Evolutionary conservation across 92 coral and sea anemone genomes (phyloP).

Genomic region (Porites divaricata): DNA sequence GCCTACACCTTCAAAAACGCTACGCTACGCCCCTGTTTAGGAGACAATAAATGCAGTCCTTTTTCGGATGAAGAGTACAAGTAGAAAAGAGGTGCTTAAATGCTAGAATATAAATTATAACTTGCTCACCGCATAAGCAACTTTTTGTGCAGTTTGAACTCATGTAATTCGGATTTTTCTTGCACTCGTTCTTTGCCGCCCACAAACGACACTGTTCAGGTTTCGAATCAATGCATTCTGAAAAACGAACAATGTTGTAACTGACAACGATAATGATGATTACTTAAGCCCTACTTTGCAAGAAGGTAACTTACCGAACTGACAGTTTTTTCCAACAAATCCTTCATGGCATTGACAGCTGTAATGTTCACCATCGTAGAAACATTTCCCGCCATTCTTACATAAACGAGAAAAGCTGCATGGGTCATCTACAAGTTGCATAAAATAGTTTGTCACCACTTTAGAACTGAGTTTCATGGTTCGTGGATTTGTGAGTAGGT

Average conservation of each 20-base stretch:
- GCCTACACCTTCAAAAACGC: too few relatives aligned
- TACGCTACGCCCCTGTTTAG: too few relatives aligned
- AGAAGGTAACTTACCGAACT: neutral
- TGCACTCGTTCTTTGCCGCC: slow-evolving; percentile 41
- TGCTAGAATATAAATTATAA: too few relatives aligned
- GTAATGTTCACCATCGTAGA: neutral
- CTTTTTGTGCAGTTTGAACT: slow-evolving; percentile 28
- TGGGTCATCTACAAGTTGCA: neutral
- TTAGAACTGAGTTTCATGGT: too few relatives aligned
- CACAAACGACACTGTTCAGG: slow-evolving; percentile 36
- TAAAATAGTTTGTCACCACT: neutral
- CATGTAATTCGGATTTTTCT: slow-evolving; percentile 30
- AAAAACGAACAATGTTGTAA: neutral
- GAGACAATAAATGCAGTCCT: too few relatives aligned
- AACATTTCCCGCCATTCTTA: neutral
- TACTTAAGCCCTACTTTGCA: neutral
- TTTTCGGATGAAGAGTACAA: too few relatives aligned
- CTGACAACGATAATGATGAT: neutral
- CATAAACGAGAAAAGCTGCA: neutral
- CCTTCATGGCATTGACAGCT: slow-evolving; percentile 21
- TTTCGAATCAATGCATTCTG: slow-evolving; percentile 4
- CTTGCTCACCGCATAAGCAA: slow-evolving; percentile 17
- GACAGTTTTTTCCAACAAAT: slow-evolving; percentile 1
- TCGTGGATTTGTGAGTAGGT: too few relatives aligned
- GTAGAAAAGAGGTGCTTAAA: too few relatives aligned